These are phyloP conservation scores for Phaethon lepturus DNA, from an alignment of 2,113 vertebrate species.

Conservation along the genomic window DNA sequence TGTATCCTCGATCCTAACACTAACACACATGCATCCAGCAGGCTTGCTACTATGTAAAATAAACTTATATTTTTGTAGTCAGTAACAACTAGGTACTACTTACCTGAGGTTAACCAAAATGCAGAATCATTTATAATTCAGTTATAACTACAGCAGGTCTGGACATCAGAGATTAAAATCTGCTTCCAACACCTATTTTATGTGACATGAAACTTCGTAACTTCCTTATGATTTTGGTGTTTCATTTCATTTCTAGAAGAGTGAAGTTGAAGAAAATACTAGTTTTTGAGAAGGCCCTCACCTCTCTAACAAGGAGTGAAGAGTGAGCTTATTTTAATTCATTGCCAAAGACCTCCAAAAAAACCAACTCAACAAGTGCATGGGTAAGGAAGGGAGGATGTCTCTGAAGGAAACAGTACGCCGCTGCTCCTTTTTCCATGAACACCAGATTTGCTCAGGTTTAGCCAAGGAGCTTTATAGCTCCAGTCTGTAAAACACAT, in stretches of 20 bases:
- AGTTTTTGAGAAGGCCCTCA: not conserved
- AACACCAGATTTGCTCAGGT: not conserved
- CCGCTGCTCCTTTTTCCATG: not conserved
- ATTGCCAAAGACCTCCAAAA: not conserved
- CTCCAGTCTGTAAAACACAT: not conserved
- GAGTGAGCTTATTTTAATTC: not conserved
- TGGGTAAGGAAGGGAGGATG: not conserved
- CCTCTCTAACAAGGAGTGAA: not conserved
- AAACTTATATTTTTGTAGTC: not conserved
- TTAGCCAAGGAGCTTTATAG: not conserved
- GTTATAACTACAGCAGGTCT: not conserved
- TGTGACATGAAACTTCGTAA: not conserved
- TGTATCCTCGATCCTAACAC: not conserved
- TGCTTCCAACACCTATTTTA: not conserved
- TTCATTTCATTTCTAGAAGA: not conserved
- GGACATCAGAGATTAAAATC: not conserved
- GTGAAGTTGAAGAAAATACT: not conserved
- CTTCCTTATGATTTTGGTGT: not conserved
- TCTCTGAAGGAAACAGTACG: not conserved
- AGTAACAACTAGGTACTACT: not conserved
- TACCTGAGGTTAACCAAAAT: not conserved
- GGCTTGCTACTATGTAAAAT: not conserved
- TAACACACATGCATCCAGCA: accelerated
- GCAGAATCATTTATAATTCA: not conserved
- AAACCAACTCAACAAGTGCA: not conserved